Base-by-base conservation (phyloP, 1,140 invertebrate genomes). In the Drosophila subobscura region DNA sequence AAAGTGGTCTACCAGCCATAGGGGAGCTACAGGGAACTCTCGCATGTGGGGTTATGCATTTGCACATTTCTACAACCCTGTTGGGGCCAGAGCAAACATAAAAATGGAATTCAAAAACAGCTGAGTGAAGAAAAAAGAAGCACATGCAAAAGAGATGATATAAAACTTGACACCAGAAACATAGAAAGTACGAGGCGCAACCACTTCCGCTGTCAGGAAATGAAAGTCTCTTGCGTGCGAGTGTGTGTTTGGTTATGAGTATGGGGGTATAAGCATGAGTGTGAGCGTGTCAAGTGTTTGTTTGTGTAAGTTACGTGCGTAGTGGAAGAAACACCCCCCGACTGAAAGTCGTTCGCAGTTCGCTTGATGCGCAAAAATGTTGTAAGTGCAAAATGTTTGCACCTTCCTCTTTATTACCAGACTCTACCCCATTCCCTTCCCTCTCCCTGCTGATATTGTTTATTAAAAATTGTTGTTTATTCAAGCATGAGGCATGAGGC, bases 71-170 rank as follows among this genome's bases (percentile, higher is more conserved):
- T 33, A 3, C n/a, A 27, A 12, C 25, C 22, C 27, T 41, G 14
- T 3, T 8, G 1, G 29, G 14, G 45, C 41, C 23, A 33, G 59
- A 51, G 63, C 58, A 79, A 79, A 78, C 72, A 77, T 65, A 64
- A 74, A 84, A 77, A 71, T 77, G 57, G 74, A 86, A 86, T 86
- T 77, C 73, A 80, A 80, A 33, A 86, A 81, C 55, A 86, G 77
- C 60, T 72, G 65, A 67, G 73, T 42, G 45, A 70, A 74, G 60
- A 77, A 86, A 73, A 86, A 73, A 60, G 47, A 57, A 74, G 55
- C 73, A 77, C 54, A 44, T 70, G 50, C 50, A 64, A 68, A 74
- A 72, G 47, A 40, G n/a, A 77, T 70, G 67, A 77, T 74, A 65
- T 74, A 86, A 57, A 80, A 59, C 72, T 60, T 65, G 71, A 27